These are phyloP conservation scores for Bradypus variegatus DNA, from an alignment of 2,797 vertebrate genomes.

Conservation along the genomic window DNA sequence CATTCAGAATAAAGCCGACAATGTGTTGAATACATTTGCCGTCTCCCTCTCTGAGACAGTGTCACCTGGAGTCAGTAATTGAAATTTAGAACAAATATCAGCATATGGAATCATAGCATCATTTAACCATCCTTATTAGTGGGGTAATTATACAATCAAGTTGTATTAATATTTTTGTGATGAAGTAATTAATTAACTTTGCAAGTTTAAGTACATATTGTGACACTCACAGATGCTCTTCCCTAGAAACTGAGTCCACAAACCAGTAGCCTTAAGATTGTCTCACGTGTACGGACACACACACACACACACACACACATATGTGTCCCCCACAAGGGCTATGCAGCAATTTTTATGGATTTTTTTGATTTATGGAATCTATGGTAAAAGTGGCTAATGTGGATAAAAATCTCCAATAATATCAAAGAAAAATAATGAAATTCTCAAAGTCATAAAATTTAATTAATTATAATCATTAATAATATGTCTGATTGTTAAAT, in stretches of 20 bases:
- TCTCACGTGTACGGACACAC: not conserved
- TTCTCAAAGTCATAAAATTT: not conserved
- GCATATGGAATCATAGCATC: not conserved
- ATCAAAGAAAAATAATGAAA: not conserved
- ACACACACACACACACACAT: not conserved
- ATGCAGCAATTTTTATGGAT: not conserved
- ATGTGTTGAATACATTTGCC: not conserved
- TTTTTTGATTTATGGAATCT: not conserved
- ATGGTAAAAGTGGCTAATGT: not conserved
- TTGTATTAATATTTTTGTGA: slow-evolving; percentile 52
- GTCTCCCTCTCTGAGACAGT: not conserved
- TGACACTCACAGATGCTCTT: not conserved
- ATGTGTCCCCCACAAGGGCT: not conserved
- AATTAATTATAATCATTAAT: not conserved
- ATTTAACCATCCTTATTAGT: slow-evolving; percentile 26
- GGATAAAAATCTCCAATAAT: not conserved
- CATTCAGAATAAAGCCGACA: not conserved
- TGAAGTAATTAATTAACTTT: slow-evolving; percentile 29
- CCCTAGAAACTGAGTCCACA: not conserved
- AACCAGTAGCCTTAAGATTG: not conserved
- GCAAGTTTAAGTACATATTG: slow-evolving; percentile 18
- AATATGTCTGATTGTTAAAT: not conserved
- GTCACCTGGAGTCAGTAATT: not conserved
- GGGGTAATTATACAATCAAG: slow-evolving; percentile 42
- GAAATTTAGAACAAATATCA: slow-evolving; percentile 30